Base-by-base conservation (phyloP, 2,888 invertebrate genomes). In the Ectropis crepuscularia region DNA sequence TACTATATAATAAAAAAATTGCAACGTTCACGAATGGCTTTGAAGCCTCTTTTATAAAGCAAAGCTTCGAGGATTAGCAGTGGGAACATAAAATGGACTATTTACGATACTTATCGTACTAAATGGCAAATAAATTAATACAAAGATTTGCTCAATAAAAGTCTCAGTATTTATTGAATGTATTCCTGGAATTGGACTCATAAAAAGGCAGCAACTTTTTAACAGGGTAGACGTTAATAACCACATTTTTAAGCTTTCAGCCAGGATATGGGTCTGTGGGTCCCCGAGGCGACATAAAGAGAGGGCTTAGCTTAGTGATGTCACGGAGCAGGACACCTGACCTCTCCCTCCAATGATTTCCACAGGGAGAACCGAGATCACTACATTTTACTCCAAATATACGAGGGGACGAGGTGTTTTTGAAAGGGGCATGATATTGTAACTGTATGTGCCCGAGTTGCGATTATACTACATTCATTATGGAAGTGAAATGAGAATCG, bases 311-410 rank as follows among this genome's bases (percentile, higher is more conserved):
- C 53, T 53, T 41, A 41, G 43, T 53, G 43, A 63, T 10, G 59
- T 59, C 58, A 55, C 42, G 46, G 45, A 49, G 12, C 50, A 47
- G 58, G 63, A 62, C 62, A 70, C 66, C 68, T 63, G 68, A 65
- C 68, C 70, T 49, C 65, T 60, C 57, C 43, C 28, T 43, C 53
- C 28, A 53, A 46, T 68, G 70, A 70, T 70, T 70, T 70, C 70
- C 70, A 66, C 61, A 5, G 70, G 62, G 62, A 62, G 16, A 28
- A 11, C 10, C 48, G 47, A 47, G 47, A 60, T 53, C 53, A 53
- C 48, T 57, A 57, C 53, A 57, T 53, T 53, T 62, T 53, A 53
- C 37, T 36, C 42, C 47, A 48, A 53, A 42, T 41, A 28, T 48
- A 57, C 41, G 39, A 47, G 48, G 37, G 53, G 42, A 53, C 12